Conservation (phyloP, 2,888 invertebrate genomes). For the Argyra leucocephala region DNA sequence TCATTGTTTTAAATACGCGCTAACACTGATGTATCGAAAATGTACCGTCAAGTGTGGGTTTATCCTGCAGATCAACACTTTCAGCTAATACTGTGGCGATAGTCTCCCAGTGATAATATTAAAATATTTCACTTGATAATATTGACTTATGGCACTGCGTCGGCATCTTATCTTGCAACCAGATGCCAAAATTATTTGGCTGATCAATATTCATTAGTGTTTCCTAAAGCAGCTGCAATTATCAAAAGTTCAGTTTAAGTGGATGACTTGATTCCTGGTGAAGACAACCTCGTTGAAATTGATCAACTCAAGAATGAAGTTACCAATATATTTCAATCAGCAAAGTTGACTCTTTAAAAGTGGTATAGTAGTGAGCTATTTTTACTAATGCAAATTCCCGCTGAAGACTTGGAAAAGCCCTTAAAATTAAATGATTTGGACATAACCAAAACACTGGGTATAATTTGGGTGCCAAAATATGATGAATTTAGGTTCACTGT, state of each 20-base stretch:
- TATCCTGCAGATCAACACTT: conserved; percentile 7
- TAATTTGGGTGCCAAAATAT: conserved; percentile 10
- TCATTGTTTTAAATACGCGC: conserved; percentile 13
- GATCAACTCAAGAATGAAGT: conserved; percentile 21
- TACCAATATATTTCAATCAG: conserved; percentile 20
- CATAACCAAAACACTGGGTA: conserved; percentile 11
- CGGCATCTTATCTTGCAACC: conserved; percentile 11
- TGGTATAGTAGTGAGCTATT: neutral
- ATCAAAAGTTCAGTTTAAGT: conserved; percentile 24
- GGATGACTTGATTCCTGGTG: conserved; percentile 23
- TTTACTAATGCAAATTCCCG: too few species aligned
- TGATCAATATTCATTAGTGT: neutral
- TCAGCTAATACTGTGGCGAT: conserved; percentile 12
- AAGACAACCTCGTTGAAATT: conserved; percentile 19
- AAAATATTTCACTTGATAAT: conserved; percentile 35
- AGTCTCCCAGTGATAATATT: conserved; percentile 23
- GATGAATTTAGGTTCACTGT: conserved; percentile 11
- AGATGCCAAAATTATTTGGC: conserved; percentile 7
- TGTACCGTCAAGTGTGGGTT: conserved; percentile 15
- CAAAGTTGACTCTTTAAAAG: conserved; percentile 8
- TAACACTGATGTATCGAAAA: conserved; percentile 24
- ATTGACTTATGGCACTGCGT: conserved; percentile 13
- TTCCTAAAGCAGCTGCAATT: conserved; percentile 16
- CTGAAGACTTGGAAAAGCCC: conserved; percentile 9
- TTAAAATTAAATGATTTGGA: conserved; percentile 1